These are phyloP conservation scores for Orchesella flavescens DNA, from an alignment of 2,888 invertebrate species.

Conservation along the genomic window DNA sequence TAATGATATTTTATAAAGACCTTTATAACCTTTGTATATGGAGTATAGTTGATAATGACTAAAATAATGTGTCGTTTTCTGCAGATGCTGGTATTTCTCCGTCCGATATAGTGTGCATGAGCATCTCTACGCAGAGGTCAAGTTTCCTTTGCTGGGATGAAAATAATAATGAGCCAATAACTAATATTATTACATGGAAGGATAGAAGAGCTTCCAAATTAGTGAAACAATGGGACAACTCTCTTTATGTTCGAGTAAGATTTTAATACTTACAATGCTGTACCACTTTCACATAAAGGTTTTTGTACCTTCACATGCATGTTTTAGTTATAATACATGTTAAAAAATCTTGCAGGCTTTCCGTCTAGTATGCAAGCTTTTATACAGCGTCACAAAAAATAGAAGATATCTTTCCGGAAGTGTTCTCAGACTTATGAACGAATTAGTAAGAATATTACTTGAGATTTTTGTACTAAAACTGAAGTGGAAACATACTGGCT, in stretches of 20 bases:
- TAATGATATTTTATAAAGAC: background rate
- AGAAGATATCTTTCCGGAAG: slow-evolving; percentile 89
- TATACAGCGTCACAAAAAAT: slow-evolving; percentile 85
- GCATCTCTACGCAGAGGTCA: slow-evolving; percentile 87
- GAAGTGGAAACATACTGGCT: too few species aligned
- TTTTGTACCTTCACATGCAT: too few species aligned
- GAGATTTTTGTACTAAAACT: too few species aligned
- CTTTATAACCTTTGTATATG: background rate
- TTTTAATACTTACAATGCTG: too few species aligned
- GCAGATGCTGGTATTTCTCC: slow-evolving; percentile 82
- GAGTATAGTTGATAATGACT: too few species aligned
- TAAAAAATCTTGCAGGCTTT: slow-evolving; percentile 76
- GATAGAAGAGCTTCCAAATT: slow-evolving; percentile 85
- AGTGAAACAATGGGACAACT: slow-evolving; percentile 85
- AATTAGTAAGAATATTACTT: slow-evolving; percentile 82
- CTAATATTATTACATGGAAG: slow-evolving; percentile 93
- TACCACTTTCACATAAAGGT: too few species aligned
- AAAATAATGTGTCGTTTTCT: background rate
- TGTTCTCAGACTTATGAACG: slow-evolving; percentile 87
- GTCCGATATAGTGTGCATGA: slow-evolving; percentile 83
- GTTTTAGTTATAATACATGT: background rate
- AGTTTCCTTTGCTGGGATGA: slow-evolving; percentile 90
- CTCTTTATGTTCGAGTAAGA: slow-evolving; percentile 81
- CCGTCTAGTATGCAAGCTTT: slow-evolving; percentile 80
- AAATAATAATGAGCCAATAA: slow-evolving; percentile 81